A percentile compares a stretch with the other conserved stretches of the same genome.
Conservation (phyloP, 2,797 vertebrate genomes). For the Pangasius mekongensis region DNA sequence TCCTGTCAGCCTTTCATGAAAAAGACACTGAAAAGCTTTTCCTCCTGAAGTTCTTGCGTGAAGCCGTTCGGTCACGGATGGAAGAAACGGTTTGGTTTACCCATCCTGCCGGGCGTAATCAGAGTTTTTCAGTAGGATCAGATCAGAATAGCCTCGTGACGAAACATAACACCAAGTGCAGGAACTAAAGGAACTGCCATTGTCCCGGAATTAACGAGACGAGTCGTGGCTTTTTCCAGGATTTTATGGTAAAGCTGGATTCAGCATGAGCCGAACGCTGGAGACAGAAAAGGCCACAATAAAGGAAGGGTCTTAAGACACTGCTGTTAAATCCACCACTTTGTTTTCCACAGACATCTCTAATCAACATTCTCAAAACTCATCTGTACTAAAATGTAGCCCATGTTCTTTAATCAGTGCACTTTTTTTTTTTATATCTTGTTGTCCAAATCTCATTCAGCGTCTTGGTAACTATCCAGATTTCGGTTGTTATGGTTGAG, state of each 20-base stretch:
- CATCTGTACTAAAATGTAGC: not conserved
- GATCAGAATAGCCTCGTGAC: not conserved
- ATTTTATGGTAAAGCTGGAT: not conserved
- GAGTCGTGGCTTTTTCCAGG: not conserved
- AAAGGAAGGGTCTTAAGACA: not conserved
- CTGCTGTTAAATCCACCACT: conserved; percentile 2
- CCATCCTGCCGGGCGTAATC: not conserved
- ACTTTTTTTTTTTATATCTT: not conserved
- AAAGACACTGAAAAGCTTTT: conserved; percentile 41
- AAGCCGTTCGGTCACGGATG: conserved; percentile 15
- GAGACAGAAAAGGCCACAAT: not conserved
- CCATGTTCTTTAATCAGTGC: not conserved
- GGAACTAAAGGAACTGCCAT: not conserved
- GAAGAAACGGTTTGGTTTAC: not conserved
- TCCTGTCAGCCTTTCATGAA: conserved; percentile 61
- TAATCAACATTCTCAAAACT: not conserved
- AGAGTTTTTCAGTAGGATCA: not conserved
- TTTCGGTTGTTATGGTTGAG: conserved; percentile 58
- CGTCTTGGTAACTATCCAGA: conserved; percentile 52
- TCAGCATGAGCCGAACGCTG: not conserved
- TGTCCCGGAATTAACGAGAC: not conserved
- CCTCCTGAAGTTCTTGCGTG: conserved; percentile 25
- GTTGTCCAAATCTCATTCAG: conserved; percentile 17
- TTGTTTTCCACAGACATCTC: not conserved
- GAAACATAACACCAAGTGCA: not conserved